Percentiles rank a stretch among this genome's conserved stretches.
Conservation (phyloP, 2,888 invertebrate genomes). For the Mystacides longicornis region DNA sequence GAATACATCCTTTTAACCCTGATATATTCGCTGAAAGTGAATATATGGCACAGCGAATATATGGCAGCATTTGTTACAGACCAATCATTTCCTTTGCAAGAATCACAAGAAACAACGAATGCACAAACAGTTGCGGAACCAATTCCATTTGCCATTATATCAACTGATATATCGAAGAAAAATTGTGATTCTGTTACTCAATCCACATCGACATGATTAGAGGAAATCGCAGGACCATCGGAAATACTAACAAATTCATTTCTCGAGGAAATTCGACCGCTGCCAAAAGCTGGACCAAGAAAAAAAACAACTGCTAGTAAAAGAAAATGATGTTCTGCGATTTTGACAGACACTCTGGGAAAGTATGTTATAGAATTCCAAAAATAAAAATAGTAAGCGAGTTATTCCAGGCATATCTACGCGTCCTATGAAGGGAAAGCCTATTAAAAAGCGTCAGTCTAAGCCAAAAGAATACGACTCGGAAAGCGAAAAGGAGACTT, state of each 20-base stretch:
- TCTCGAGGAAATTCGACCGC: slow-evolving; percentile 17
- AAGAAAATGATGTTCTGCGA: slow-evolving; percentile 19
- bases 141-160: slow-evolving; percentile 4
- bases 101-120: neutral
- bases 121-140: slow-evolving; percentile 1
- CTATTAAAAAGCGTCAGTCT: slow-evolving; percentile 12
- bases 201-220: neutral
- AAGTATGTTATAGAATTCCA: slow-evolving; percentile 19
- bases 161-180: neutral
- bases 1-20: slow-evolving; percentile 13
- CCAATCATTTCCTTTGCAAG: slow-evolving; percentile 8
- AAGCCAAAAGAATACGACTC: slow-evolving; percentile 9
- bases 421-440: slow-evolving; percentile 4
- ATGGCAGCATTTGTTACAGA: slow-evolving; percentile 13
- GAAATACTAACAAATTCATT: neutral
- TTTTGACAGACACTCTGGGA: slow-evolving; percentile 25
- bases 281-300: slow-evolving; percentile 20
- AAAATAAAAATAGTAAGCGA: slow-evolving; percentile 8
- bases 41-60: slow-evolving; percentile 10
- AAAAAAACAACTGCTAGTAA: slow-evolving; percentile 16
- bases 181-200: slow-evolving; percentile 1
- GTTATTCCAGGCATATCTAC: slow-evolving; percentile 5
- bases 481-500: slow-evolving; percentile 13
- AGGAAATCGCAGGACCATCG: slow-evolving; percentile 8
- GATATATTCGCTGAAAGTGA: slow-evolving; percentile 13